These are phyloP conservation scores for Pomatorhinus ruficollis DNA, from an alignment of 2,113 vertebrate species.

Conservation along the genomic window DNA sequence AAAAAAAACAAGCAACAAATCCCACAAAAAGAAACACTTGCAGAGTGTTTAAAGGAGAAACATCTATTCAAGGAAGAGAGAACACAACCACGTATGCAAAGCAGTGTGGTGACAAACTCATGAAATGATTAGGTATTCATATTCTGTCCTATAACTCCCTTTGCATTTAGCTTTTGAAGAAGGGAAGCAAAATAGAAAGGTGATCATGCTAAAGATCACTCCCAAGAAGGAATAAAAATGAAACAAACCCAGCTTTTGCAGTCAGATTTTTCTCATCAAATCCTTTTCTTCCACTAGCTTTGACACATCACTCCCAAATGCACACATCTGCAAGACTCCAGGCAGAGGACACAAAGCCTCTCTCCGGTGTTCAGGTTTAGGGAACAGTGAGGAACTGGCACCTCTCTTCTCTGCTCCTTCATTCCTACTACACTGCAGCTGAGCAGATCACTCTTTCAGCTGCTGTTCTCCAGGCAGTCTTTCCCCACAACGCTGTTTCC, in stretches of 20 bases:
- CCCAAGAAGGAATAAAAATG: not conserved
- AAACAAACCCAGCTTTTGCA: not conserved
- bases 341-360: not conserved
- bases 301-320: fast-evolving
- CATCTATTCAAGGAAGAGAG: not conserved
- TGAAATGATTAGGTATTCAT: not conserved
- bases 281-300: not conserved
- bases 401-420: not conserved
- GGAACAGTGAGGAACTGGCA: fast-evolving
- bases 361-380: not conserved
- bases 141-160: not conserved
- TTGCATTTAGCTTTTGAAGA: not conserved
- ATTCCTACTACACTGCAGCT: not conserved
- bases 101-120: not conserved
- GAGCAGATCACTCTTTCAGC: not conserved
- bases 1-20: not conserved
- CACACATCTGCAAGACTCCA: not conserved
- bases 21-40: not conserved
- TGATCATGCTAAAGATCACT: not conserved
- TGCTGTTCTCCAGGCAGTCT: not conserved
- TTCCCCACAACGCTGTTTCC: not conserved
- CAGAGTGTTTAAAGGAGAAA: not conserved
- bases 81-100: not conserved
- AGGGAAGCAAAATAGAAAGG: not conserved
- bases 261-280: not conserved